Percentiles rank a stretch among this genome's conserved stretches.
These are phyloP conservation scores for Sclerodermus sp. DNA, from an alignment of 2,888 invertebrate genomes.

Conservation along the genomic window DNA sequence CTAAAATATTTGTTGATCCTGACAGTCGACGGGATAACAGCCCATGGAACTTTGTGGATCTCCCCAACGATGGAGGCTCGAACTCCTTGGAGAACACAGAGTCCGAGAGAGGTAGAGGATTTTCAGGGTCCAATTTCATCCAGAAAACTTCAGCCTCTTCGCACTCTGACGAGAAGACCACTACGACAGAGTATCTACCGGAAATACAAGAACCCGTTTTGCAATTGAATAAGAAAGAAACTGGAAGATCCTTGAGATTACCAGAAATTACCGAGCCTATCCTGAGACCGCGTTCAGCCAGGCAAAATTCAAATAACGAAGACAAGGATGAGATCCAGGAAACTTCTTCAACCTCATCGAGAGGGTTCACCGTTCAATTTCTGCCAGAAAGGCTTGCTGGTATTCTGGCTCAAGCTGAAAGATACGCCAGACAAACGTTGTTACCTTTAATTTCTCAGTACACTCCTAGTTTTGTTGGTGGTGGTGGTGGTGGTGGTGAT, in stretches of 20 bases:
- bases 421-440: constrained; percentile 77
- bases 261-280: constrained; percentile 71
- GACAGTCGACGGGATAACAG: constrained; percentile 23
- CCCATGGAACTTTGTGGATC: constrained; percentile 47
- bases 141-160: constrained; percentile 11
- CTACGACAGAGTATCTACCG: constrained; percentile 26
- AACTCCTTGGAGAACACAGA: constrained; percentile 48
- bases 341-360: constrained; percentile 37
- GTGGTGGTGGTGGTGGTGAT: constrained; percentile 5
- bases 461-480: constrained; percentile 68
- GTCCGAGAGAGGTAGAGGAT: constrained; percentile 47
- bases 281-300: constrained; percentile 60
- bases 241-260: constrained; percentile 47
- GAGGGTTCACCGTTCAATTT: constrained; percentile 71
- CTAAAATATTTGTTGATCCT: constrained; percentile 12
- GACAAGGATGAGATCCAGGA: constrained; percentile 48
- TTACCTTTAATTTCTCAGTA: constrained; percentile 77
- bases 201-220: constrained; percentile 79
- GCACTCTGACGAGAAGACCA: neutral
- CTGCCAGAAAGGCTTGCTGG: constrained; percentile 77
- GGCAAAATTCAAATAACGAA: constrained; percentile 33
- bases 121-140: constrained; percentile 37
- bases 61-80: constrained; percentile 45
- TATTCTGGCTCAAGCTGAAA: constrained; percentile 79
- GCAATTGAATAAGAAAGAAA: constrained; percentile 56